Percentiles rank a stretch among this genome's conserved stretches.
Evolutionary conservation across 2,113 vertebrate species (phyloP).

Genomic region (Lycaon pictus): DNA sequence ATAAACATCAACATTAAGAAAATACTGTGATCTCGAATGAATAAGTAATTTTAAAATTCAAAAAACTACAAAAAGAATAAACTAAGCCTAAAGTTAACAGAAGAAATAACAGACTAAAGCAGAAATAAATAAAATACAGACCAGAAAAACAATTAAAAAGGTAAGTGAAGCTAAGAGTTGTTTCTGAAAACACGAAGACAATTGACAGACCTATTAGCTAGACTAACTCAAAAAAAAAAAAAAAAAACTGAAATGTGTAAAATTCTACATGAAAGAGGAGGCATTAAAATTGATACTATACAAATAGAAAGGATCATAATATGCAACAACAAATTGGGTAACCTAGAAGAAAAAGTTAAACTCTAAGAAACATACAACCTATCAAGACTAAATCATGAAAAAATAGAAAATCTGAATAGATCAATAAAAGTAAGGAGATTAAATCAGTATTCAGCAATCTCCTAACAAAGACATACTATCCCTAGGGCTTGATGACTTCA

Average conservation of each 20-base stretch:
- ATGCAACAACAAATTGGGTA: not conserved
- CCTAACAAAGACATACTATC: not conserved
- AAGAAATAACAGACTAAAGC: not conserved
- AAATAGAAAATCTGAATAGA: not conserved
- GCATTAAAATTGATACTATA: not conserved
- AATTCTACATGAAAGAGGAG: not conserved
- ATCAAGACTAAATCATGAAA: not conserved
- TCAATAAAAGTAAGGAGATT: not conserved
- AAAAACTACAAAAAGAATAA: not conserved
- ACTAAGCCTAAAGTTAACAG: not conserved
- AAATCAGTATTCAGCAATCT: not conserved
- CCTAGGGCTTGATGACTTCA: not conserved
- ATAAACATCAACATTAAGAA: not conserved
- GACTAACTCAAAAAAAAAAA: not conserved
- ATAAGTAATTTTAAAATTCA: not conserved
- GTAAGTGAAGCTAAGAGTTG: not conserved
- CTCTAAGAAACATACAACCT: not conserved
- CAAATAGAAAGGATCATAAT: not conserved
- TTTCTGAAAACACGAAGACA: not conserved
- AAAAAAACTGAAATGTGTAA: not conserved
- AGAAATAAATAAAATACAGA: not conserved
- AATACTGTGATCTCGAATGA: not conserved
- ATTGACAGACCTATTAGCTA: not conserved
- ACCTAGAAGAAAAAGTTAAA: not conserved
- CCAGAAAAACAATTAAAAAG: not conserved